A percentile compares a stretch with the other conserved stretches of the same genome.
Evolutionary conservation across 2,888 invertebrate species (phyloP).

Genomic region (Pinctada fucata): DNA sequence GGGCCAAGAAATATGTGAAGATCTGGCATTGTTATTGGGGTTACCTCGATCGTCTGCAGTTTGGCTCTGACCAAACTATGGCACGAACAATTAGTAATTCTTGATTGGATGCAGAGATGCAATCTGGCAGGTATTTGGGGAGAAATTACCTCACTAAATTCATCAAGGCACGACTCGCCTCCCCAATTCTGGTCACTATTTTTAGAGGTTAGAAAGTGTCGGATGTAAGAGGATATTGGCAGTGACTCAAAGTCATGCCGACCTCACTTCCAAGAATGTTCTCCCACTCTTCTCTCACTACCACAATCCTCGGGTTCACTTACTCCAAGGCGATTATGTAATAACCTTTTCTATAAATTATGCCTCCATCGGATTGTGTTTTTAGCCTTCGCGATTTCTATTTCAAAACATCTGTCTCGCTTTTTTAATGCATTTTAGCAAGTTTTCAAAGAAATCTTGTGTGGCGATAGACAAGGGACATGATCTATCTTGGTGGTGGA

Average conservation of each 20-base stretch:
- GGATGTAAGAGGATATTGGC: conserved; percentile 1
- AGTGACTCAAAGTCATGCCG: background rate
- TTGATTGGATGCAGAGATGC: background rate
- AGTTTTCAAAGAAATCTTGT: no score
- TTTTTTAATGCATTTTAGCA: no score
- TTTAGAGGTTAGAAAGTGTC: conserved; percentile 7
- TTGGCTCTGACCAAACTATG: conserved; percentile 7
- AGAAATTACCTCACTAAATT: conserved; percentile 1
- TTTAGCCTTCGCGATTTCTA: background rate
- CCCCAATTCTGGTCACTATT: conserved; percentile 12
- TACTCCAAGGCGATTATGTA: background rate
- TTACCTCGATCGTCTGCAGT: background rate
- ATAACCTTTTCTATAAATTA: conserved; percentile 12
- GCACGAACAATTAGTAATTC: conserved; percentile 3
- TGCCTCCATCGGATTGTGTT: background rate
- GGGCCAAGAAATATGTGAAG: conserved; percentile 10
- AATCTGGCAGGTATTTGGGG: conserved; percentile 8
- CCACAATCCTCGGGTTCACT: background rate
- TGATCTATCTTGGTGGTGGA: no score
- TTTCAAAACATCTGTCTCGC: background rate
- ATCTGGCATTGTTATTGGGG: background rate
- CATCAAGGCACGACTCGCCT: background rate
- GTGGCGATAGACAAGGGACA: no score
- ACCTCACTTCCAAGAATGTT: background rate
- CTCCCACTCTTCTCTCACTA: background rate